Base-by-base conservation (phyloP, 2,113 vertebrate genomes). In the Cyanoramphus novaezelandiae region DNA sequence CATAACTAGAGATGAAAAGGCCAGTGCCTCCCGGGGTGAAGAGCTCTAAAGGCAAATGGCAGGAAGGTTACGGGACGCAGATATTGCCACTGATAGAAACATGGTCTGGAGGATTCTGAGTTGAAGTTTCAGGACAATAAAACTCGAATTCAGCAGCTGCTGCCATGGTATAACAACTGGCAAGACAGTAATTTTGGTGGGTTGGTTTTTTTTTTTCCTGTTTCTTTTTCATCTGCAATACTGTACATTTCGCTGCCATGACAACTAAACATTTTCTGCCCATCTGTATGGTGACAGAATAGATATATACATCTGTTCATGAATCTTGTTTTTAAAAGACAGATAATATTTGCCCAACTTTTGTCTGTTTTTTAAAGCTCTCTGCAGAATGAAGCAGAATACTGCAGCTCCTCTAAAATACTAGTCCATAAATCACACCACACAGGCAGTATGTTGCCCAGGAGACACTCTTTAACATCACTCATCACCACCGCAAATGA, bases 241-340 rank as follows among this genome's bases (percentile, higher is more conserved):
- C 95, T 96, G 95, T 94, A 93, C 95, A 86, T 97, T 97, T 92
- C 10, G 52, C 96, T 95, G 94, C 69, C 82, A 96, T 96, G 96
- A 97, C 93, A 97, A 97, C 95, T 49, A 69, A 74, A 82, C 69
- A 55, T 89, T 94, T 97, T 91, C 85, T 86, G 75, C 78, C 95
- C 43, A 82, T 96, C 95, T 97, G 83, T 68, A 92, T 65, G 69
- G 92, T 92, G 94, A 94, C 95, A 95, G 93, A 96, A 96, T 72
- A 96, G 92, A 96, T 3, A 0, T 67, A 85, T 90, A 91, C 78
- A 95, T 95, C 84, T 94, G 90, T 72, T 95, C 87, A 82, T 62
- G 72, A 86, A 96, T 95, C 93, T 83, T 88, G 87, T 80, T 95
- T 95, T 70, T 91, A 91, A 87, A 95, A 90, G 86, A 94, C 49